A percentile compares a stretch with the other conserved stretches of the same genome.
phyloP scores from a whole-genome alignment of 1,140 invertebrate genomes.

The Drosophila orena region DNA sequence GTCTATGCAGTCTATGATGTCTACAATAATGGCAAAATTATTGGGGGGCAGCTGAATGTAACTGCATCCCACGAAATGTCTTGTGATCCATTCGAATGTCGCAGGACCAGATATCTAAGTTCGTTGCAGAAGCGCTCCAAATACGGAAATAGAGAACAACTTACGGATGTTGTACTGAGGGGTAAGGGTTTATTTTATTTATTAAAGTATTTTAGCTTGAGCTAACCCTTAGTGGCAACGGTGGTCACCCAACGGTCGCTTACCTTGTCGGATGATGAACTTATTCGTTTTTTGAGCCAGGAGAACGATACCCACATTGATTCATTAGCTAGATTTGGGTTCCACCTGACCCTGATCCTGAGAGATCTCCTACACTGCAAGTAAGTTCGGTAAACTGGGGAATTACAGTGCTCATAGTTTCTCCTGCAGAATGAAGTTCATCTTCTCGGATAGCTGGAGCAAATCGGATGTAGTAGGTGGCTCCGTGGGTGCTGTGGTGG shows the following conservation, averaged over 20 bases:
- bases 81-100: constrained; percentile 43
- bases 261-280: constrained; percentile 28
- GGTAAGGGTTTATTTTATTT: not conserved
- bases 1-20: constrained; percentile 63
- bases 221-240: constrained; percentile 42
- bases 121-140: constrained; percentile 54
- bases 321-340: constrained; percentile 60
- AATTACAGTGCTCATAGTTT: not conserved
- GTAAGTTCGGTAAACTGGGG: constrained; percentile 1
- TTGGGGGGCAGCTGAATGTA: constrained; percentile 72
- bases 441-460: constrained; percentile 70
- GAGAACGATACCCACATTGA: constrained; percentile 63
- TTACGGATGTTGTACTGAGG: constrained; percentile 64
- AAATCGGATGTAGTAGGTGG: constrained; percentile 55
- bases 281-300: constrained; percentile 42
- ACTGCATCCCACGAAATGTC: constrained; percentile 57
- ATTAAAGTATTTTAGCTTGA: no score
- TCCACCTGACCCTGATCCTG: constrained; percentile 50
- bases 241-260: constrained; percentile 63
- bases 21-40: constrained; percentile 74
- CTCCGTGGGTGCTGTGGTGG: constrained; percentile 58
- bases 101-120: constrained; percentile 42
- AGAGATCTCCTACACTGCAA: constrained; percentile 57
- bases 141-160: constrained; percentile 60
- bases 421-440: constrained; percentile 52